phyloP scores from a whole-genome alignment of 2,113 vertebrate genomes.

The Himantopus leucocephalus region DNA sequence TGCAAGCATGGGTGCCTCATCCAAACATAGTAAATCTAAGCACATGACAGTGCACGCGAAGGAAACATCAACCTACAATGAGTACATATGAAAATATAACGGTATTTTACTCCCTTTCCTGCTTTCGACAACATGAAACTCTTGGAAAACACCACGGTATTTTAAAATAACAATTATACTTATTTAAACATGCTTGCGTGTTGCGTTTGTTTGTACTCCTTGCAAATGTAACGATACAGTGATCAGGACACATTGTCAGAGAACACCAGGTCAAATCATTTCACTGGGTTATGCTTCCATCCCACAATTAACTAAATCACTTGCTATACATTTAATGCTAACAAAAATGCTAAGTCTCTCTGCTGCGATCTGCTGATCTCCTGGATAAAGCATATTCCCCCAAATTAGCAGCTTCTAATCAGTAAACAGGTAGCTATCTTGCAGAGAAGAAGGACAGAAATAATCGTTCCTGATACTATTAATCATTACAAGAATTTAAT shows the following conservation, averaged over 20 bases:
- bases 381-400: not conserved
- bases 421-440: not conserved
- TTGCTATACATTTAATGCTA: not conserved
- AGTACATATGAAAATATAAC: not conserved
- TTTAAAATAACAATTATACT: not conserved
- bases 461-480: not conserved
- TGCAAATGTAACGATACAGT: not conserved
- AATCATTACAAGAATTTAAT: not conserved
- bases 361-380: slow-evolving; percentile 1
- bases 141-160: not conserved
- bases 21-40: not conserved
- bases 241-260: not conserved
- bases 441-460: not conserved
- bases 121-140: not conserved
- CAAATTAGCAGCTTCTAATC: not conserved
- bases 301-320: not conserved
- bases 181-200: not conserved
- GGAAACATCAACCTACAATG: not conserved
- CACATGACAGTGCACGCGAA: not conserved
- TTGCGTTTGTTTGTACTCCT: not conserved
- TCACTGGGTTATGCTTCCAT: not conserved
- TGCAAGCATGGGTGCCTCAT: not conserved
- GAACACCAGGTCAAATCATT: slow-evolving; percentile 11
- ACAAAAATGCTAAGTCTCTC: not conserved
- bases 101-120: not conserved